Percentiles rank a stretch among this genome's conserved stretches.
phyloP scores from a whole-genome alignment of 2,113 vertebrate species.

The Stigmatopora nigra region DNA sequence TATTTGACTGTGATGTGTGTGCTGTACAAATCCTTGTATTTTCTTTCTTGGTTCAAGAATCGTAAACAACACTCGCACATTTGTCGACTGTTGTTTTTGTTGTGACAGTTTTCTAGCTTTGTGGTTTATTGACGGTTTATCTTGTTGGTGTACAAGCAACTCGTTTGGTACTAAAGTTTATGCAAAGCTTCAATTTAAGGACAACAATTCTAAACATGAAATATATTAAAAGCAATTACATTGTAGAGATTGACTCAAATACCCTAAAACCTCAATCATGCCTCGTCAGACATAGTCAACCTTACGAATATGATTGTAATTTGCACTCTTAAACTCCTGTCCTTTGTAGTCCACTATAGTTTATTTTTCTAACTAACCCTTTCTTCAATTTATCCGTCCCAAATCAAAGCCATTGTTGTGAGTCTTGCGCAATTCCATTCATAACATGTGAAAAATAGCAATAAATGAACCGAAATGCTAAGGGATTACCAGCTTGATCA shows the following conservation, averaged over 20 bases:
- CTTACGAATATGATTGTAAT: background rate
- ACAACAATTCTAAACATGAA: background rate
- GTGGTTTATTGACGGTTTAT: background rate
- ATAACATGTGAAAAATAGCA: background rate
- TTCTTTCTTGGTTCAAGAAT: background rate
- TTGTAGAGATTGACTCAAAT: background rate
- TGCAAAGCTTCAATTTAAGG: background rate
- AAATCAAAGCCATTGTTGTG: background rate
- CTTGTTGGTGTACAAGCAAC: background rate
- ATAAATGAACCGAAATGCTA: constrained; percentile 4
- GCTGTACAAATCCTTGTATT: background rate
- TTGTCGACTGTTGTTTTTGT: background rate
- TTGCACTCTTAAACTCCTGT: background rate
- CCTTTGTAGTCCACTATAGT: background rate
- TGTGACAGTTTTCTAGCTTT: background rate
- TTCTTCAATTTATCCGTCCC: background rate
- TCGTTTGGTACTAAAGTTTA: background rate
- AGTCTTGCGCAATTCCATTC: background rate
- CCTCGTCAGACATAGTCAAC: background rate
- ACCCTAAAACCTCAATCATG: background rate
- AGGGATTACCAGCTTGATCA: constrained; percentile 53
- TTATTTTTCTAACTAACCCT: background rate
- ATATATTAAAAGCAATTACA: too few relatives aligned
- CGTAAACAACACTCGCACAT: background rate
- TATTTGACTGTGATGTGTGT: background rate